These are phyloP conservation scores for Epinotia brunnichana DNA, from an alignment of 2,888 invertebrate species.

Conservation along the genomic window DNA sequence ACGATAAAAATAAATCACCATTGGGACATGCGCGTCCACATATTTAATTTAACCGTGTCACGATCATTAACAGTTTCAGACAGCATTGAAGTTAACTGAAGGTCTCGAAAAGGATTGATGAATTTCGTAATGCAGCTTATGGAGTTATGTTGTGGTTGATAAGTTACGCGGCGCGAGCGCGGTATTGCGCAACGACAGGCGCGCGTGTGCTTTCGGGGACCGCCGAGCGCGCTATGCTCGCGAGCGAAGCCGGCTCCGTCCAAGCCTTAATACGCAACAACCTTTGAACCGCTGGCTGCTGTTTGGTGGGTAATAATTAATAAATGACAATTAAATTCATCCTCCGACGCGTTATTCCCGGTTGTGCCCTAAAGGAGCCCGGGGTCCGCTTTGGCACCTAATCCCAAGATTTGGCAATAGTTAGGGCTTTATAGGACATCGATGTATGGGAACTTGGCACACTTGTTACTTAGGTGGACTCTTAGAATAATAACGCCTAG, in stretches of 20 bases:
- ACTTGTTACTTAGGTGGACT: no score
- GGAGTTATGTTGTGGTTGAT: conserved; percentile 55
- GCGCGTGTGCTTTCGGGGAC: conserved; percentile 70
- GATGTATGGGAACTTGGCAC: no score
- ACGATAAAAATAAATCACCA: conserved; percentile 62
- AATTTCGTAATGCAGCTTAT: conserved; percentile 66
- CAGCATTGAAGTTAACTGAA: conserved; percentile 68
- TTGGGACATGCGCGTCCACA: conserved; percentile 61
- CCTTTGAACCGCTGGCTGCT: conserved; percentile 30
- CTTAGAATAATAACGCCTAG: no score
- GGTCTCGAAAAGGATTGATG: conserved; percentile 68
- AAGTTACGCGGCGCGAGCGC: conserved; percentile 57
- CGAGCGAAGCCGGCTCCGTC: conserved; percentile 18
- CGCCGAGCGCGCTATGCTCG: conserved; percentile 70
- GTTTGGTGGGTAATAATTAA: no score
- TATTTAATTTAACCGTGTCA: conserved; percentile 62
- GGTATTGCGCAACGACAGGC: conserved; percentile 63
- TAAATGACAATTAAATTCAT: no score
- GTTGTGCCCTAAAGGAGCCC: no score
- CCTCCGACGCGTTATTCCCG: no score
- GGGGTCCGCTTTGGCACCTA: no score
- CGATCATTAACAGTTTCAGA: conserved; percentile 63
- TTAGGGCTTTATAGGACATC: no score
- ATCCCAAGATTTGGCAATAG: no score
- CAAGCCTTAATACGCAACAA: background rate